These are phyloP conservation scores for Aphidius colemani DNA, from an alignment of 2,888 invertebrate species.

Conservation along the genomic window DNA sequence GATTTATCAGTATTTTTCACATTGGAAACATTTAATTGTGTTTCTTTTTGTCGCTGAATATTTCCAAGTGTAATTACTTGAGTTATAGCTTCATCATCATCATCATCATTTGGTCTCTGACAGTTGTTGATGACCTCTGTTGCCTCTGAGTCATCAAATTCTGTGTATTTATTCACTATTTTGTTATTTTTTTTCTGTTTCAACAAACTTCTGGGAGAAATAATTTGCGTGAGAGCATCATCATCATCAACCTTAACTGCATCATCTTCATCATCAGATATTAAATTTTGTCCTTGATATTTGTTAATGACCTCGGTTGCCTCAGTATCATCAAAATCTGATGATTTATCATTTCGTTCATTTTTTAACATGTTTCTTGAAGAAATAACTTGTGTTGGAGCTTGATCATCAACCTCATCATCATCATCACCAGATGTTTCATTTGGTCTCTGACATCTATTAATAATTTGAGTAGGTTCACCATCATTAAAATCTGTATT, in stretches of 20 bases:
- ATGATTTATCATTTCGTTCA: neutral
- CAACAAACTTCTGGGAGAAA: neutral
- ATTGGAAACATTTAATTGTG: neutral
- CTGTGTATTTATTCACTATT: neutral
- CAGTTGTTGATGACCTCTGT: no score
- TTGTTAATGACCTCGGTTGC: neutral
- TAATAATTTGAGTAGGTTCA: slow-evolving; percentile 16
- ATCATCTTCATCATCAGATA: neutral
- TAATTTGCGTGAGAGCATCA: neutral
- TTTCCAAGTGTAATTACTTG: no score
- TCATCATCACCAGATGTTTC: neutral
- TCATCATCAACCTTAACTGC: no score
- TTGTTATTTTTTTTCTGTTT: neutral
- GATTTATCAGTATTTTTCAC: no score
- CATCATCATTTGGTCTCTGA: no score
- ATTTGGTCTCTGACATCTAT: neutral
- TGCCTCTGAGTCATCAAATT: no score
- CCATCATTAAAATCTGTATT: slow-evolving; percentile 8
- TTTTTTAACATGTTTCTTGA: neutral
- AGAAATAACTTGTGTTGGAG: slow-evolving; percentile 21
- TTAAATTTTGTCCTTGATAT: neutral
- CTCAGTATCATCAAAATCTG: neutral
- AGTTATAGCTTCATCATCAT: no score
- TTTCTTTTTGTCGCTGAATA: neutral
- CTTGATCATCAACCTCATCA: slow-evolving; percentile 11